phyloP scores from a whole-genome alignment of 2,888 invertebrate genomes.

The Mycalesis mineus region DNA sequence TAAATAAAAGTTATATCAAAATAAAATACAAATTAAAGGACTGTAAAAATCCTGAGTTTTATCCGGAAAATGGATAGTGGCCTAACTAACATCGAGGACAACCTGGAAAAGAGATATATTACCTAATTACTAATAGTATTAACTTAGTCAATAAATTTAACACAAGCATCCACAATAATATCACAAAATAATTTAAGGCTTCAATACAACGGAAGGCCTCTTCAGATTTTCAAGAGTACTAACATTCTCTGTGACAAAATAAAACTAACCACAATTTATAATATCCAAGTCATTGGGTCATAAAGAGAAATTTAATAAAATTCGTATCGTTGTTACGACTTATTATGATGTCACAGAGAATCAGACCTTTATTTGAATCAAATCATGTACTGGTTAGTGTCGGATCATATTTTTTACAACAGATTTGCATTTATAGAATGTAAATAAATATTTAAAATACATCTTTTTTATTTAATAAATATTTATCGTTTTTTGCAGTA shows the following conservation, averaged over 20 bases:
- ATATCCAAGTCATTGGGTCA: too few relatives aligned
- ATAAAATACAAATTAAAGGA: not conserved
- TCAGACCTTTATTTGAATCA: not conserved
- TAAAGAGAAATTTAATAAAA: too few relatives aligned
- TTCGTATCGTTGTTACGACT: too few relatives aligned
- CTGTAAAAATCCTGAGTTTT: not conserved
- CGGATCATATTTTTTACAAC: not conserved
- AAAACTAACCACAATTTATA: not conserved
- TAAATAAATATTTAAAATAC: not conserved
- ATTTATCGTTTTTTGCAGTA: not conserved
- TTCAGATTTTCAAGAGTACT: conserved; percentile 37
- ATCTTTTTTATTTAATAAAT: not conserved
- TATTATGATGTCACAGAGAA: not conserved
- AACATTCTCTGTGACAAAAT: too few relatives aligned
- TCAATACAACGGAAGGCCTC: conserved; percentile 59
- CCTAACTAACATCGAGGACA: conserved; percentile 12
- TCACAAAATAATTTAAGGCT: conserved; percentile 76
- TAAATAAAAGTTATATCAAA: not conserved
- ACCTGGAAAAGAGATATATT: conserved; percentile 16
- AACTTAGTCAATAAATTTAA: conserved; percentile 39
- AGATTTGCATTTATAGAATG: not conserved
- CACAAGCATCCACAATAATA: conserved; percentile 60
- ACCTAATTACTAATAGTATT: conserved; percentile 21
- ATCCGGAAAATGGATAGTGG: conserved; percentile 8
- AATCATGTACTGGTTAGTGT: not conserved